A percentile compares a stretch with the other conserved stretches of the same genome.
Conservation (phyloP, 2,888 invertebrate genomes). For the Cancer borealis region DNA sequence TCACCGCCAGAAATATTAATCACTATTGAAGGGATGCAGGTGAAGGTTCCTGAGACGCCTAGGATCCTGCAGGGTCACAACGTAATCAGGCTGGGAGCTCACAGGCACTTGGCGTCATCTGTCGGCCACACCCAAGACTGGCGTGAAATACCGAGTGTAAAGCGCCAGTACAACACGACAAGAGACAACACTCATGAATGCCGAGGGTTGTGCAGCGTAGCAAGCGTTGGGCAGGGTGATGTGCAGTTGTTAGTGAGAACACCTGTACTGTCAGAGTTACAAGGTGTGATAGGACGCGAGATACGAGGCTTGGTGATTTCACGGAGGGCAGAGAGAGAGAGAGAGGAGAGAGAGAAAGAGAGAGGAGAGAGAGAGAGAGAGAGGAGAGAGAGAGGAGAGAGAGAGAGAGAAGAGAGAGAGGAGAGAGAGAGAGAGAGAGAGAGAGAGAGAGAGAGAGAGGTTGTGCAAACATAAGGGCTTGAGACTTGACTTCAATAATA, state of each 20-base stretch:
- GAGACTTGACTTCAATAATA: neutral
- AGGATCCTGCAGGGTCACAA: neutral
- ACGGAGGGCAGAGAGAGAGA: neutral
- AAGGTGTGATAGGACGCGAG: conserved; percentile 15
- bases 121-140: neutral
- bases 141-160: neutral
- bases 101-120: neutral
- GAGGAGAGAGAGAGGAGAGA: neutral
- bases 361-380: neutral
- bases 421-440: neutral
- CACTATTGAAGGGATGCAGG: neutral
- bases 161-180: neutral
- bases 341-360: neutral
- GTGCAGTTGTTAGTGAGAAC: conserved; percentile 11
- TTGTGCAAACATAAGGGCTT: neutral
- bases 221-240: neutral
- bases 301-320: neutral
- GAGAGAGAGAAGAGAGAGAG: neutral
- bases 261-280: conserved; percentile 29
- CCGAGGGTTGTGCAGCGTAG: neutral
- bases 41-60: neutral
- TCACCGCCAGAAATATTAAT: conserved; percentile 16
- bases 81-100: neutral
- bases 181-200: neutral
- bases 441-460: neutral